Conservation (phyloP, 92 coral and sea anemone genomes). For the Heliopora coerulea region DNA sequence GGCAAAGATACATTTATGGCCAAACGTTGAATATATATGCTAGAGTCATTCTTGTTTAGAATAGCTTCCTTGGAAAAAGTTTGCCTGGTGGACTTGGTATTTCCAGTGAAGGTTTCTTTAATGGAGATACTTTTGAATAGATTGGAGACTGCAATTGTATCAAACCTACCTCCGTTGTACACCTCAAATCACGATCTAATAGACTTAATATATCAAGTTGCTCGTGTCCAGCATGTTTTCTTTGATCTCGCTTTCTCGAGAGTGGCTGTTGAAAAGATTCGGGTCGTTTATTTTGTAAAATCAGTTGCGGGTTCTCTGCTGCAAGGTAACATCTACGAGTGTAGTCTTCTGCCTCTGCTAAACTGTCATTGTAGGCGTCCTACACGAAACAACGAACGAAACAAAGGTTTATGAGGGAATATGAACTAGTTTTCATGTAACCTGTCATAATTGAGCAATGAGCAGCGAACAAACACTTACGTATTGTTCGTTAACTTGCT, state of each 20-base stretch:
- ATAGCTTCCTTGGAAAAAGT: constrained; percentile 37
- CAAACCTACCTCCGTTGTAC: neutral
- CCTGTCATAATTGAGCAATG: too few species aligned
- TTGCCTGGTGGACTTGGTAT: constrained; percentile 33
- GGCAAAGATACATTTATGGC: too few species aligned
- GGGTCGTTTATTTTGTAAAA: too few species aligned
- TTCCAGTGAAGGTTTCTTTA: constrained; percentile 31
- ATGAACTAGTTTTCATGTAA: too few species aligned
- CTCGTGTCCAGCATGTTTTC: neutral
- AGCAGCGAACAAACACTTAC: too few species aligned
- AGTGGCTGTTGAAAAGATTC: neutral
- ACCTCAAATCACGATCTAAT: neutral
- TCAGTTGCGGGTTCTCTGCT: too few species aligned
- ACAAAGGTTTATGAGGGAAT: too few species aligned
- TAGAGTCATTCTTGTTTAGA: neutral
- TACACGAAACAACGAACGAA: too few species aligned
- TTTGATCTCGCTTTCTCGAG: neutral
- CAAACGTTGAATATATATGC: too few species aligned
- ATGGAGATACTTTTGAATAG: constrained; percentile 21
- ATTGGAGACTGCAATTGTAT: neutral
- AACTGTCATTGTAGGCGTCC: too few species aligned
- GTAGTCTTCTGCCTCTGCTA: too few species aligned
- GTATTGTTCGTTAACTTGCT: neutral
- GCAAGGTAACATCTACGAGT: too few species aligned
- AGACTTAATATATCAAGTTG: constrained; percentile 25